A percentile compares a stretch with the other conserved stretches of the same genome.
phyloP scores from a whole-genome alignment of 2,113 vertebrate species.

The Myotis lucifugus region DNA sequence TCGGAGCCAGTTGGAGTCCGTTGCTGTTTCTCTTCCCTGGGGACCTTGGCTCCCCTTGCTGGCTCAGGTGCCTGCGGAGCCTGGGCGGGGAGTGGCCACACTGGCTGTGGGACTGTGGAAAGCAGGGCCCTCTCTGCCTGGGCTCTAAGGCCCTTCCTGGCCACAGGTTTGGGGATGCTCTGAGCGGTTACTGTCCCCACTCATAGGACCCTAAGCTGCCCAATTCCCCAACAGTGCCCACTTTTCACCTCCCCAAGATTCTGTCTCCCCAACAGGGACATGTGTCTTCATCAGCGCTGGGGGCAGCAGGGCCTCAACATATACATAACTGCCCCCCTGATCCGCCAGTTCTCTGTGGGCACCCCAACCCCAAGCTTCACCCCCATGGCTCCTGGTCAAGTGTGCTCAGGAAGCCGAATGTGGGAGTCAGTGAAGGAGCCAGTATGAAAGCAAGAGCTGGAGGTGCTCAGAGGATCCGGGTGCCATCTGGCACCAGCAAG shows the following conservation, averaged over 20 bases:
- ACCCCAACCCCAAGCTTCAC: background rate
- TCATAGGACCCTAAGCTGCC: background rate
- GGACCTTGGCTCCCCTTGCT: background rate
- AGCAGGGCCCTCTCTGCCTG: background rate
- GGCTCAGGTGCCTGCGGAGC: background rate
- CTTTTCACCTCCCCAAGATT: background rate
- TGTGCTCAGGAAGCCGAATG: background rate
- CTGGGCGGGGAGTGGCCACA: background rate
- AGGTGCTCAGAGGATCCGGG: background rate
- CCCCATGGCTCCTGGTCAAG: background rate
- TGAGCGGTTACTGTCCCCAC: background rate
- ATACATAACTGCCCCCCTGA: background rate
- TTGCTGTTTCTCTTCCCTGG: background rate
- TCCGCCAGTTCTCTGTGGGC: background rate
- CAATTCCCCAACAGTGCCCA: fast-evolving
- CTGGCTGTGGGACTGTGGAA: background rate
- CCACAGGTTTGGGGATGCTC: background rate
- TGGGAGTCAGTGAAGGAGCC: background rate
- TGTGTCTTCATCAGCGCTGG: background rate
- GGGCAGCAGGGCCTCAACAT: background rate
- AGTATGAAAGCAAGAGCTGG: background rate
- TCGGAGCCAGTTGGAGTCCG: background rate
- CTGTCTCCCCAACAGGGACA: background rate
- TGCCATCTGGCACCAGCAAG: background rate
- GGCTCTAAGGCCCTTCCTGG: background rate